Evolutionary conservation across 1,140 invertebrate species (phyloP).

Genomic region (Anagrus nilaparvatae): DNA sequence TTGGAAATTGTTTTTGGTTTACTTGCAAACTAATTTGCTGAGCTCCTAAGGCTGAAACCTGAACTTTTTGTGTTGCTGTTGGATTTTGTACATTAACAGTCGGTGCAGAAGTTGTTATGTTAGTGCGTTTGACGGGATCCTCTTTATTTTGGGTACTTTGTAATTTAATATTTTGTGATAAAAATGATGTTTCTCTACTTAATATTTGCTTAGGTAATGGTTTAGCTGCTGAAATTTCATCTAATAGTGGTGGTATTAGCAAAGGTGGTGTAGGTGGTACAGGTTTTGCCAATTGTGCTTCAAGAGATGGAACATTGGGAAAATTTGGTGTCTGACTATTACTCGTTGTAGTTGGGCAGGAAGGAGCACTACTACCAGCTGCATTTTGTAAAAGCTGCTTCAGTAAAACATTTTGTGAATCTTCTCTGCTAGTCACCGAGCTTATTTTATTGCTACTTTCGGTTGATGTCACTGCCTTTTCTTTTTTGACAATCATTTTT

Average conservation of each 20-base stretch:
- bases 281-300: conserved; percentile 61
- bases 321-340: conserved; percentile 48
- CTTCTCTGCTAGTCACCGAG: conserved; percentile 47
- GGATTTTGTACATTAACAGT: conserved; percentile 19
- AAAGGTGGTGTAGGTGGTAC: conserved; percentile 51
- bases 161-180: conserved; percentile 35
- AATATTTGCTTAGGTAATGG: conserved; percentile 32
- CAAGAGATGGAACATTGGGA: conserved; percentile 59
- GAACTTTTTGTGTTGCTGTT: too few species aligned
- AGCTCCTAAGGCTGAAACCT: neutral
- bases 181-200: conserved; percentile 46
- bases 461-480: conserved; percentile 21
- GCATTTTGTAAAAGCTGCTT: conserved; percentile 85
- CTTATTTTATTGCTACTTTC: conserved; percentile 22
- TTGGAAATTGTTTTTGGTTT: neutral
- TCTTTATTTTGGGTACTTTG: conserved; percentile 40
- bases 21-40: conserved; percentile 2
- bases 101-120: conserved; percentile 28
- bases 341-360: conserved; percentile 46
- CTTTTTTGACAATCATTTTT: conserved; percentile 19
- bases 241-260: conserved; percentile 35
- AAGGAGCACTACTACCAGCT: too few species aligned
- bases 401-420: conserved; percentile 79
- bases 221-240: conserved; percentile 29
- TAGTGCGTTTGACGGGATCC: conserved; percentile 44